phyloP scores from a whole-genome alignment of 53 echinoderm and acorn worm genomes.

The Stichopus horrens region DNA sequence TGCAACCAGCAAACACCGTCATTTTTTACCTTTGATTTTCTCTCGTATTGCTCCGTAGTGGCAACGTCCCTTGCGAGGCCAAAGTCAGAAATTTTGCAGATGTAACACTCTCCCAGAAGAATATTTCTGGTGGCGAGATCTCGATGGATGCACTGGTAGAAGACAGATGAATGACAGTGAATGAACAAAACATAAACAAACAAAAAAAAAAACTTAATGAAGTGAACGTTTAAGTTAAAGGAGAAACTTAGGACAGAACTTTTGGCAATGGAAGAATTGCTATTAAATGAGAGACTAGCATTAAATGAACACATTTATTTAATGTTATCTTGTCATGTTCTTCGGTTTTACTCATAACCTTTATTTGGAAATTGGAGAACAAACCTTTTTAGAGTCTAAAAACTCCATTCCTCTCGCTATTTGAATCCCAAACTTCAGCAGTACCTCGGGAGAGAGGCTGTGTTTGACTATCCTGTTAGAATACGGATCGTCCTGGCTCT shows the following conservation, averaged over 20 bases:
- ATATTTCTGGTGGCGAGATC: slow-evolving; percentile 79
- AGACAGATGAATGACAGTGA: not conserved
- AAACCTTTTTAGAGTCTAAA: slow-evolving; percentile 1
- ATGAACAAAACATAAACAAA: not conserved
- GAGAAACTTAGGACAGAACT: not conserved
- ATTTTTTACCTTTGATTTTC: slow-evolving; percentile 65
- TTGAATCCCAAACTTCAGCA: slow-evolving; percentile 9
- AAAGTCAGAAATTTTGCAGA: slow-evolving; percentile 82
- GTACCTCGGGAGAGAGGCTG: not conserved
- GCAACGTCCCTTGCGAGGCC: slow-evolving; percentile 74
- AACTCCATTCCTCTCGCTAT: slow-evolving; percentile 21
- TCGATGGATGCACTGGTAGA: slow-evolving; percentile 72
- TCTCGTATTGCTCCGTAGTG: slow-evolving; percentile 65
- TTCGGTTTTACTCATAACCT: no score
- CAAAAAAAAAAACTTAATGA: not conserved
- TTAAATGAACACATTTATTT: not conserved
- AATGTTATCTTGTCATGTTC: no score
- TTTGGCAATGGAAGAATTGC: no score
- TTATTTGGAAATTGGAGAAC: no score
- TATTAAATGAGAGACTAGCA: no score
- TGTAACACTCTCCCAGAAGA: slow-evolving; percentile 55
- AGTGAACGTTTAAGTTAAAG: not conserved
- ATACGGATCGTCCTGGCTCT: not conserved
- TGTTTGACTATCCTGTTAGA: not conserved
- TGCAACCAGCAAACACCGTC: no score